These are phyloP conservation scores for Tetrapedia diversipes DNA, from an alignment of 2,888 invertebrate species.

Conservation along the genomic window DNA sequence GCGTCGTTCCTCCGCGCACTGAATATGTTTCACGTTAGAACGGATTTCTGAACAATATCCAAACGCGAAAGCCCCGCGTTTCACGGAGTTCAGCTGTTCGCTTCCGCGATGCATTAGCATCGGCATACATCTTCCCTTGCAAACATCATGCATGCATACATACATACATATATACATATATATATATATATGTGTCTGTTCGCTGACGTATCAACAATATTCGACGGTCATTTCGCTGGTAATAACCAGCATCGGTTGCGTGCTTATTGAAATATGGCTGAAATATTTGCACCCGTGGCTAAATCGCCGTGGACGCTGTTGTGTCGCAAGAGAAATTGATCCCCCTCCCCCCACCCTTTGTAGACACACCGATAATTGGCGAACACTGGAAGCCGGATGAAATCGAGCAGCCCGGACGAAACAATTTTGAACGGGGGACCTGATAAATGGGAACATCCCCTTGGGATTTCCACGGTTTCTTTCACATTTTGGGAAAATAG, in stretches of 20 bases:
- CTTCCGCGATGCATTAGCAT: slow-evolving; percentile 39
- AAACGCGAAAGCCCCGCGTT: slow-evolving; percentile 17
- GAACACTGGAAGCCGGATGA: slow-evolving; percentile 9
- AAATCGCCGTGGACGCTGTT: slow-evolving; percentile 34
- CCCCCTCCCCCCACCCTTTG: no score
- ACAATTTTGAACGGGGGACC: no score
- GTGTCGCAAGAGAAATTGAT: slow-evolving; percentile 42
- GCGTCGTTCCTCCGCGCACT: not conserved
- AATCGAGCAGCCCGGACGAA: not conserved
- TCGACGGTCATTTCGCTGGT: slow-evolving; percentile 39
- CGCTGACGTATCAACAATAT: slow-evolving; percentile 38
- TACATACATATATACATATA: no score
- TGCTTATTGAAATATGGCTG: slow-evolving; percentile 54
- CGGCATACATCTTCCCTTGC: slow-evolving; percentile 46
- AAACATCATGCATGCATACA: no score
- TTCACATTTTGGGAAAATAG: no score
- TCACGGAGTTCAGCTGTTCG: slow-evolving; percentile 29
- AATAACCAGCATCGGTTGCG: slow-evolving; percentile 41
- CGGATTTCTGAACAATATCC: slow-evolving; percentile 38
- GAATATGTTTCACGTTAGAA: slow-evolving; percentile 29
- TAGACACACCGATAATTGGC: slow-evolving; percentile 24
- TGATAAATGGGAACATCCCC: no score
- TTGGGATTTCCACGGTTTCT: no score
- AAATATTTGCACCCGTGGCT: slow-evolving; percentile 46
- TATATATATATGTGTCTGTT: slow-evolving; percentile 31